These are phyloP conservation scores for Drosophila tristis DNA, from an alignment of 1,140 invertebrate species.

Conservation along the genomic window DNA sequence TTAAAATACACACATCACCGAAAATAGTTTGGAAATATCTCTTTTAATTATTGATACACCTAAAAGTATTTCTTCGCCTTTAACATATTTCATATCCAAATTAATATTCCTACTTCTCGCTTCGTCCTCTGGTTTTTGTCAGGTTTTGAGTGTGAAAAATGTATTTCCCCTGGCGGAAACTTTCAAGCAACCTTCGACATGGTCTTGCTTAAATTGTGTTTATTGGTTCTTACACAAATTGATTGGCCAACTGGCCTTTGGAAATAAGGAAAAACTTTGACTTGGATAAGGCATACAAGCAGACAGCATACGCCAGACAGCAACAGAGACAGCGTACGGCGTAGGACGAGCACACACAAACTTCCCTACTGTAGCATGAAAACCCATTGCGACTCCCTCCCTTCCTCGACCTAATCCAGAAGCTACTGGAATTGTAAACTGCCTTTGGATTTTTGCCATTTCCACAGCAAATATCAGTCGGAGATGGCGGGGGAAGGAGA, in stretches of 20 bases:
- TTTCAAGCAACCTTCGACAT: not conserved
- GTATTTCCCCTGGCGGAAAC: constrained; percentile 22
- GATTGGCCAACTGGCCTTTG: constrained; percentile 40
- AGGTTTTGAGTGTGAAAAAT: constrained; percentile 31
- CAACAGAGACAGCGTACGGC: too few species aligned
- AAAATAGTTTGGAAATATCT: too few species aligned
- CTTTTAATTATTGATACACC: too few species aligned
- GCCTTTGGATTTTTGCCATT: constrained; percentile 17
- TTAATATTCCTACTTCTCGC: too few species aligned
- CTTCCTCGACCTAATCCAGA: too few species aligned
- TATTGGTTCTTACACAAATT: constrained; percentile 54
- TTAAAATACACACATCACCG: too few species aligned
- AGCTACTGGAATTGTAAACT: not conserved
- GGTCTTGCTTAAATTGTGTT: constrained; percentile 2
- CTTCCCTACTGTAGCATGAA: constrained; percentile 1
- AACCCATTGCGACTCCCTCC: too few species aligned
- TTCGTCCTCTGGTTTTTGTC: constrained; percentile 27
- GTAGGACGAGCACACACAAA: constrained; percentile 22
- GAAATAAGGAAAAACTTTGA: constrained; percentile 40
- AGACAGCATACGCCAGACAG: too few species aligned
- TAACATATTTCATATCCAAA: too few species aligned
- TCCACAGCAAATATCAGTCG: constrained; percentile 20
- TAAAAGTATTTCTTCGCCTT: too few species aligned
- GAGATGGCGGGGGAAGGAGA: not conserved
- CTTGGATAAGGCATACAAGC: not conserved